Base-by-base conservation (phyloP, 2,888 invertebrate genomes). In the Osmoderma eremita region DNA sequence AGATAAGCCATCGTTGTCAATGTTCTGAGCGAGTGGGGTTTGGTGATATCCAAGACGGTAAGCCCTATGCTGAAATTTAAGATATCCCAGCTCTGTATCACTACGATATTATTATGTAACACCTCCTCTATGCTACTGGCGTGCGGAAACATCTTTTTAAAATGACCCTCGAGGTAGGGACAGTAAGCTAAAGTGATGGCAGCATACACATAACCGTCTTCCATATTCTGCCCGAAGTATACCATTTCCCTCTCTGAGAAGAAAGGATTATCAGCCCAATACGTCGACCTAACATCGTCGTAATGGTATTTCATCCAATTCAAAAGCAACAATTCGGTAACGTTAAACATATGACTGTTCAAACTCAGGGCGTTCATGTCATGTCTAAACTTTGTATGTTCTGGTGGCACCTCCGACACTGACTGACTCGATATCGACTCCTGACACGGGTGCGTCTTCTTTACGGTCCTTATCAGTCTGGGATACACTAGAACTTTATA, bases 11-110 rank as follows among this genome's bases (percentile, higher is more conserved):
- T 83, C 50, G 88, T 77, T 81, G 89, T 86, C 15, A 88, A 67
- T 85, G 88, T 87, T 71, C 87, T 85, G 42, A 89, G 77, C 69
- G 82, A 81, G 77, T 86, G 87, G 0, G 87, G 86, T 20, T 83
- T 63, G 1, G 85, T 76, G 65, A 90, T 85, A 68, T 87, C 85
- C 56, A 77, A 78, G 15, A 87, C 86, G n/a, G 74, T 78, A 49
- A 89, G 72, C 3, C 86, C 83, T 74, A 87, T 88, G 71, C 87
- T 86, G 3, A 88, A 78, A 51, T 84, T 82, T 41, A 90, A 78
- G 65, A 79, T 75, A 69, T 83, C 84, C 83, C 88, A 86, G 5
- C 86, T 84, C 72, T 86, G 84, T 18, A 86, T 81, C 41, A 88
- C 79, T 38, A 86, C 80, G 69, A 85, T 83, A 1, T 86, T 87